These are phyloP conservation scores for Callithrix jacchus DNA, from an alignment of 2,113 vertebrate species.

Conservation along the genomic window DNA sequence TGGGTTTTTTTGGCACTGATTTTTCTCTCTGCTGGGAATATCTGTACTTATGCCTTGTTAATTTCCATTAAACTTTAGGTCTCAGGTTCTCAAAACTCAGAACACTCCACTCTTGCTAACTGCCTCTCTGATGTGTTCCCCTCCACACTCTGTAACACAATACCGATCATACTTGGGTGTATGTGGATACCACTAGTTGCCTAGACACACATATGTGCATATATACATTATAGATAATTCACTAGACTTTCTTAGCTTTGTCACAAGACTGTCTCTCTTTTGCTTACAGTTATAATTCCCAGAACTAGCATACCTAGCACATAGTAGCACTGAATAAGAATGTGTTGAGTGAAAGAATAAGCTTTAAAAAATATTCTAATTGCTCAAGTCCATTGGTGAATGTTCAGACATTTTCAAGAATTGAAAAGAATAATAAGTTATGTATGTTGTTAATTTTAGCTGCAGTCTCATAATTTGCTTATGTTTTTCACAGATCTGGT, in stretches of 20 bases:
- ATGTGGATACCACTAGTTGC: neutral
- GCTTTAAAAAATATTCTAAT: neutral
- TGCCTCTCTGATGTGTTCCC: neutral
- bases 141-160: neutral
- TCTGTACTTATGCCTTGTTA: neutral
- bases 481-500: neutral
- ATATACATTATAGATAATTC: neutral
- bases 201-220: neutral
- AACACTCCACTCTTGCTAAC: neutral
- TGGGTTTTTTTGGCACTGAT: neutral
- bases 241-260: neutral
- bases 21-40: neutral
- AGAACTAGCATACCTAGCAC: neutral
- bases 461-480: neutral
- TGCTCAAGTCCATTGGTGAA: neutral
- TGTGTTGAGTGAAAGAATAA: neutral
- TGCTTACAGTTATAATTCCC: neutral
- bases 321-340: neutral
- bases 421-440: neutral
- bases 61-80: constrained; percentile 18
- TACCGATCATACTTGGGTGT: neutral
- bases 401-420: neutral
- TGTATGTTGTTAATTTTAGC: neutral
- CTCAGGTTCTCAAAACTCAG: neutral
- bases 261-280: neutral